Percentiles rank a stretch among this genome's conserved stretches.
Evolutionary conservation across 2,113 vertebrate species (phyloP).

Genomic region (Paramisgurnus dabryanus): DNA sequence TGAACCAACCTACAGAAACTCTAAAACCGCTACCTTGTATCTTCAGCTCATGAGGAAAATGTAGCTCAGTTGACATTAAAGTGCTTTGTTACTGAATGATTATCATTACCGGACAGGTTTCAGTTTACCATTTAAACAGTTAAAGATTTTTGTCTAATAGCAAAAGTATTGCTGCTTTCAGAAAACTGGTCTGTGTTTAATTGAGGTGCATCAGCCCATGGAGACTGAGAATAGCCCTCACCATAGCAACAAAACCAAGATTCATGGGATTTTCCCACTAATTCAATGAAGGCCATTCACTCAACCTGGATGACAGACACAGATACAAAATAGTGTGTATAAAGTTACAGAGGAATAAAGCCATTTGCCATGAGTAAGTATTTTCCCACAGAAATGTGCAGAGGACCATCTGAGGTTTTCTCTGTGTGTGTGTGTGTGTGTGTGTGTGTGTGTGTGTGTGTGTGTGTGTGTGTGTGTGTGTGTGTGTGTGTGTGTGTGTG

Average conservation of each 20-base stretch:
- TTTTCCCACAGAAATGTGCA: slow-evolving; percentile 48
- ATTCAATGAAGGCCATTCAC: slow-evolving; percentile 30
- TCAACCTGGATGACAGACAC: slow-evolving; percentile 29
- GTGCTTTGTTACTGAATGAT: background rate
- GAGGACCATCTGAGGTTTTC: slow-evolving; percentile 32
- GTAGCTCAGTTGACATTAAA: background rate
- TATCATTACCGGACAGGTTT: background rate
- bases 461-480: too few species aligned
- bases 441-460: too few species aligned
- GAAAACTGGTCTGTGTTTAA: slow-evolving; percentile 21
- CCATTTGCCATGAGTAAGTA: slow-evolving; percentile 39
- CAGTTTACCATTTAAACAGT: background rate
- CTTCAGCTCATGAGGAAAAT: background rate
- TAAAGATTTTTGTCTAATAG: background rate
- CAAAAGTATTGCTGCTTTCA: background rate
- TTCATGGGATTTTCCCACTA: slow-evolving; percentile 31
- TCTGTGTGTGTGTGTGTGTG: slow-evolving; percentile 16
- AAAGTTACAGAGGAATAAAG: slow-evolving; percentile 35
- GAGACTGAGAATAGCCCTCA: background rate
- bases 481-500: too few species aligned
- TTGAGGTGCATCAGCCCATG: slow-evolving; percentile 15
- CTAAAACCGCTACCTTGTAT: too few species aligned
- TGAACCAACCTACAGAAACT: background rate
- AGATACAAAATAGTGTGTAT: slow-evolving; percentile 42
- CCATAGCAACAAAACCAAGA: slow-evolving; percentile 34